Conservation (phyloP, 2,888 invertebrate genomes). For the Phytoseiulus persimilis region DNA sequence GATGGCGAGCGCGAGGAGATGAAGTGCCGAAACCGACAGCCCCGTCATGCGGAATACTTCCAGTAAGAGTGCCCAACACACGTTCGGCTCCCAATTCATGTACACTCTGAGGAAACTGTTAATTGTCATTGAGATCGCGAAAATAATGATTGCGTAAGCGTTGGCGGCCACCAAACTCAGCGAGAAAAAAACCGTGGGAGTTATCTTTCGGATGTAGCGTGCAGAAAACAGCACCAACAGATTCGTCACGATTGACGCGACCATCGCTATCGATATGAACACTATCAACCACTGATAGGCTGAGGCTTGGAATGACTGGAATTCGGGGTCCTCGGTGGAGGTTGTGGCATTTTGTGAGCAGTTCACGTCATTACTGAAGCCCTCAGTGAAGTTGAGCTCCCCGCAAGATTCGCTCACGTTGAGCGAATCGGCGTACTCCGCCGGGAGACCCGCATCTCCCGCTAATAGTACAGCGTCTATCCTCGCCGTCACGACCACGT, state of each 20-base stretch:
- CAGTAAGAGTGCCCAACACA: constrained; percentile 48
- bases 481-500: not conserved
- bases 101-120: constrained; percentile 55
- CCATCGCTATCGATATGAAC: constrained; percentile 7
- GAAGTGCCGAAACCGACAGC: constrained; percentile 59
- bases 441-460: not conserved
- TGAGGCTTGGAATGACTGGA: not conserved
- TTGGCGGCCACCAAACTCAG: constrained; percentile 58
- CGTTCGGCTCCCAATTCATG: constrained; percentile 45
- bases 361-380: not conserved
- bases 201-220: constrained; percentile 16
- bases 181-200: constrained; percentile 55
- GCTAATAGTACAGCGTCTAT: not conserved
- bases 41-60: constrained; percentile 56
- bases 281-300: constrained; percentile 19
- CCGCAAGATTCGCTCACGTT: not conserved
- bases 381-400: not conserved
- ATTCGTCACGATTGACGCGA: constrained; percentile 12
- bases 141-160: constrained; percentile 55
- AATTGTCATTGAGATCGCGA: constrained; percentile 55
- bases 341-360: not conserved
- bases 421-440: not conserved
- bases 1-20: constrained; percentile 59
- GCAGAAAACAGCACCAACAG: constrained; percentile 34
- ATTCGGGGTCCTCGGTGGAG: not conserved